These are phyloP conservation scores for Cordilura impudica DNA, from an alignment of 2,888 invertebrate species.

Conservation along the genomic window DNA sequence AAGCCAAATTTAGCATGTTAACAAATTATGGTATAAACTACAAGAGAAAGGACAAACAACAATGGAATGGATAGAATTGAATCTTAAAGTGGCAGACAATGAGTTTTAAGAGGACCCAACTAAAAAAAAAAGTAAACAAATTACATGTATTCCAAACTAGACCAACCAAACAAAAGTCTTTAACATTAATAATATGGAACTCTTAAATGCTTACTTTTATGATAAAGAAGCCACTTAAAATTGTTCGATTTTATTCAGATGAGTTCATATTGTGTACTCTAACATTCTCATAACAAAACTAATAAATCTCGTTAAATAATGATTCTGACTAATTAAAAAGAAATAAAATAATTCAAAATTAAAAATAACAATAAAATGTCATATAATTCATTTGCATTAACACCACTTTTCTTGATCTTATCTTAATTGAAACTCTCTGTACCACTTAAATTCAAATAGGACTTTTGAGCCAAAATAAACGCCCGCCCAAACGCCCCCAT, in stretches of 20 bases:
- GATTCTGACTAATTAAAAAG: conserved; percentile 35
- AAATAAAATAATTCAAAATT: conserved; percentile 33
- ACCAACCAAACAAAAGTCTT: background rate
- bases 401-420: conserved; percentile 10
- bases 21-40: conserved; percentile 56
- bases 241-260: background rate
- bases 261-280: background rate
- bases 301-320: conserved; percentile 48
- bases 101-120: background rate
- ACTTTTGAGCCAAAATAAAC: conserved; percentile 8
- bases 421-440: background rate
- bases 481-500: background rate
- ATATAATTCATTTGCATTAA: conserved; percentile 10
- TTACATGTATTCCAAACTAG: background rate
- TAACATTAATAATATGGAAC: background rate
- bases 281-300: conserved; percentile 10
- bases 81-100: conserved; percentile 2
- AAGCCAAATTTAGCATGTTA: conserved; percentile 47
- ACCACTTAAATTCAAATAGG: conserved; percentile 22
- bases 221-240: background rate
- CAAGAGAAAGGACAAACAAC: background rate
- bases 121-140: background rate
- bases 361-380: background rate
- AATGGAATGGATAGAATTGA: conserved; percentile 10
- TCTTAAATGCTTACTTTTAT: background rate